A percentile compares a stretch with the other conserved stretches of the same genome.
These are phyloP conservation scores for Hirundo rustica DNA, from an alignment of 2,797 vertebrate species.

Conservation along the genomic window DNA sequence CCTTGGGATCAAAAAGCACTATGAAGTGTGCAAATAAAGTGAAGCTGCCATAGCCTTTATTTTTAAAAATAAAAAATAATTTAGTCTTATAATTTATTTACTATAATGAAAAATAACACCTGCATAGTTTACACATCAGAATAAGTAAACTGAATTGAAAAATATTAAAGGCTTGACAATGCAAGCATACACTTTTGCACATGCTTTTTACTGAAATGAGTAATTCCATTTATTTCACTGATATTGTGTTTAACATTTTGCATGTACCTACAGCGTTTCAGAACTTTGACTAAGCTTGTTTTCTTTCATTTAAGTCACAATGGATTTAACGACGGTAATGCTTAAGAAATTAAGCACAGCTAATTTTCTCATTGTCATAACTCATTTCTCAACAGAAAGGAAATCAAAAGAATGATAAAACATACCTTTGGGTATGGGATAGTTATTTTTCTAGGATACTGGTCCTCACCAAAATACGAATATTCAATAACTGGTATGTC, in stretches of 20 bases:
- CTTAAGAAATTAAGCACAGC: not conserved
- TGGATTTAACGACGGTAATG: not conserved
- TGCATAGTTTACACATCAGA: not conserved
- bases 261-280: not conserved
- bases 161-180: not conserved
- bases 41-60: not conserved
- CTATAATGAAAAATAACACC: not conserved
- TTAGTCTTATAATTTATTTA: not conserved
- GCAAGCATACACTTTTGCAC: not conserved
- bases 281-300: not conserved
- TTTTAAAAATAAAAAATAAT: not conserved
- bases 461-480: constrained; percentile 87
- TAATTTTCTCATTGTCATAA: constrained; percentile 14
- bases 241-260: not conserved
- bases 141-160: not conserved
- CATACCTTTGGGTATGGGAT: constrained; percentile 96
- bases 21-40: constrained; percentile 15
- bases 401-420: not conserved
- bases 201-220: not conserved
- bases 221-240: not conserved
- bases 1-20: constrained; percentile 12
- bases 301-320: not conserved
- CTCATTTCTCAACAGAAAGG: constrained; percentile 23
- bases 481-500: constrained; percentile 90
- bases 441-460: constrained; percentile 89